A percentile compares a stretch with the other conserved stretches of the same genome.
phyloP scores from a whole-genome alignment of 2,888 invertebrate genomes.

The Aporophyla lueneburgensis region DNA sequence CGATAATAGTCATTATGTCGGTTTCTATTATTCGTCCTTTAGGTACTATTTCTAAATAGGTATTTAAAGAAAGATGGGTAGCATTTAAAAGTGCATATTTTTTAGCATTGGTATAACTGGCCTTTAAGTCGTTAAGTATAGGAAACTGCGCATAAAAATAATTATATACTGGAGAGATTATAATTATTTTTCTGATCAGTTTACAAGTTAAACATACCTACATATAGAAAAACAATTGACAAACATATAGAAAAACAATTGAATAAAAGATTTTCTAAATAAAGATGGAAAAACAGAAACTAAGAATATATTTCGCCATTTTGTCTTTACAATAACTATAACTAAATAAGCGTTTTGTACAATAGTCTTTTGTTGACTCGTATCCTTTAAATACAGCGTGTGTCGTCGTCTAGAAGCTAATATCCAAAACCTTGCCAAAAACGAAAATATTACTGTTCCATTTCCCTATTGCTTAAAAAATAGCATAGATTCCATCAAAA shows the following conservation, averaged over 20 bases:
- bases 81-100: background rate
- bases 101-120: constrained; percentile 31
- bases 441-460: constrained; percentile 31
- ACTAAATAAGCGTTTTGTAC: constrained; percentile 71
- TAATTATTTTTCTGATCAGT: background rate
- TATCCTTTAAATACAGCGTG: constrained; percentile 76
- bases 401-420: constrained; percentile 69
- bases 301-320: constrained; percentile 32
- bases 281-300: background rate
- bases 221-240: constrained; percentile 17
- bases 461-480: constrained; percentile 24
- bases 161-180: background rate
- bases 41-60: constrained; percentile 28
- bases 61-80: background rate
- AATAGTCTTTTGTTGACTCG: constrained; percentile 70
- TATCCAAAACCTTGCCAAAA: constrained; percentile 32
- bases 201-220: background rate
- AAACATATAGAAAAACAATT: constrained; percentile 16
- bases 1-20: constrained; percentile 13
- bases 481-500: constrained; percentile 25
- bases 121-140: constrained; percentile 24
- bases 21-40: constrained; percentile 46
- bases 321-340: constrained; percentile 54
- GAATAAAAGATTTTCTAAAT: constrained; percentile 1
- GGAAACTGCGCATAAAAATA: constrained; percentile 10